Evolutionary conservation across 1,140 invertebrate genomes (phyloP), one percentile per base, ranked within the genome.

Genomic region (Bombus terrestris): DNA sequence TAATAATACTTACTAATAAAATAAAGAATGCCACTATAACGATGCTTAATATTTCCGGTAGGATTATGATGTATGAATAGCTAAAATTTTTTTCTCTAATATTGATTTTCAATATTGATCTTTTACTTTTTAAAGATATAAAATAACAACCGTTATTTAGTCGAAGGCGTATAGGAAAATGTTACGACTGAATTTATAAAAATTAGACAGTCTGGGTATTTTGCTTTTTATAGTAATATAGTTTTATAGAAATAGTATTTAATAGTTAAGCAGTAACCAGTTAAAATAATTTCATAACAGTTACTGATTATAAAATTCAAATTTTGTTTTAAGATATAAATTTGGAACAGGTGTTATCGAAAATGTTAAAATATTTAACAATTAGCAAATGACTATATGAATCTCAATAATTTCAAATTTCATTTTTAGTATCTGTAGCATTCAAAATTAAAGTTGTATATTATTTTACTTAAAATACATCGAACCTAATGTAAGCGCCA

Each of bases 1-100:
- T 93, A 93, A 92, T 92, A 92, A 91, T 92, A 92, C 90, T 91
- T 92, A 92, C 87, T 89, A 91, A 90, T 91, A 87, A 91, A 90
- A 91, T 90, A 85, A 89, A 91, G 87, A 86, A 82, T 88, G 79
- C 75, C 79, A 86, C 79, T 88, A 85, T 76, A 81, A 81, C 83
- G 69, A 75, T 35, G 59, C 32, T 81, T 69, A 28, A 47, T 82
- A 85, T 41, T 25, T 73, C 64, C 35, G 43, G n/a, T 79, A 28
- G 77, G 39, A 79, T 79, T 22, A 39, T 41, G 35, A 71, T 78
- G 39, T 47, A 5, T 22, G 18, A 76, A 83, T 22, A 64, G 35
- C 69, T 77, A 41, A 28, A 1, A 69, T 22, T 37, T 78, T 8
- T 43, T 47, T 37, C 18, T 76, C 5, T 59, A 59, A 47, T 75